These are phyloP conservation scores for Rhagophthalmus giganteus DNA, from an alignment of 2,888 invertebrate species.

Conservation along the genomic window DNA sequence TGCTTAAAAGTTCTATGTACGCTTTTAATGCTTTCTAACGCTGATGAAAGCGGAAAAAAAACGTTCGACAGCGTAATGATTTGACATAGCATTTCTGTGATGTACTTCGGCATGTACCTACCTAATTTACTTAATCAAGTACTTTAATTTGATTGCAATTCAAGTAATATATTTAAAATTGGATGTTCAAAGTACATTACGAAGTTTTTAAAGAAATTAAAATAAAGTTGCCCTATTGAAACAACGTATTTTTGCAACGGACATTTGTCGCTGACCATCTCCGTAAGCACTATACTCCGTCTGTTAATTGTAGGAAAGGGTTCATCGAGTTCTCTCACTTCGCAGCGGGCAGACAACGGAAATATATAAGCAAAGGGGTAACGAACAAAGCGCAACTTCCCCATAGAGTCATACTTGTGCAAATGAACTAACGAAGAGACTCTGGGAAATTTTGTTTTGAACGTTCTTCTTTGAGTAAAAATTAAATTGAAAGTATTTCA, in stretches of 20 bases:
- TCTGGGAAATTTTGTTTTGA: slow-evolving; percentile 31
- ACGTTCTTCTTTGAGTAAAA: slow-evolving; percentile 33
- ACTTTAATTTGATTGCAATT: too few species aligned
- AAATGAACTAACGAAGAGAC: slow-evolving; percentile 33
- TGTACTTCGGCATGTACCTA: too few species aligned
- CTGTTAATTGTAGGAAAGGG: slow-evolving; percentile 26
- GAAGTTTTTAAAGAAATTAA: too few species aligned
- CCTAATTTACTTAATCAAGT: too few species aligned
- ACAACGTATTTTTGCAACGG: slow-evolving; percentile 27
- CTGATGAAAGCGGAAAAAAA: too few species aligned
- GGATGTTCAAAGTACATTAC: too few species aligned
- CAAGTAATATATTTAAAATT: too few species aligned
- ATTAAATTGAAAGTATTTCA: slow-evolving; percentile 18
- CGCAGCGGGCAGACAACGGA: slow-evolving; percentile 34
- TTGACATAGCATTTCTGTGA: too few species aligned
- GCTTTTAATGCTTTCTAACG: too few species aligned
- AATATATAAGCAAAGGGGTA: slow-evolving; percentile 36
- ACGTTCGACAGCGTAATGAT: too few species aligned
- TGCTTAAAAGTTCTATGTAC: too few species aligned
- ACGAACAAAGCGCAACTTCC: slow-evolving; percentile 31
- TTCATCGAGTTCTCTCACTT: slow-evolving; percentile 28
- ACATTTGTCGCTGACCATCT: slow-evolving; percentile 34
- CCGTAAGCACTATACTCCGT: slow-evolving; percentile 16
- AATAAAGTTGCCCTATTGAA: too few species aligned
- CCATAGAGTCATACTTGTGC: slow-evolving; percentile 30